phyloP scores from a whole-genome alignment of 2,113 vertebrate genomes.

The Hucho hucho region DNA sequence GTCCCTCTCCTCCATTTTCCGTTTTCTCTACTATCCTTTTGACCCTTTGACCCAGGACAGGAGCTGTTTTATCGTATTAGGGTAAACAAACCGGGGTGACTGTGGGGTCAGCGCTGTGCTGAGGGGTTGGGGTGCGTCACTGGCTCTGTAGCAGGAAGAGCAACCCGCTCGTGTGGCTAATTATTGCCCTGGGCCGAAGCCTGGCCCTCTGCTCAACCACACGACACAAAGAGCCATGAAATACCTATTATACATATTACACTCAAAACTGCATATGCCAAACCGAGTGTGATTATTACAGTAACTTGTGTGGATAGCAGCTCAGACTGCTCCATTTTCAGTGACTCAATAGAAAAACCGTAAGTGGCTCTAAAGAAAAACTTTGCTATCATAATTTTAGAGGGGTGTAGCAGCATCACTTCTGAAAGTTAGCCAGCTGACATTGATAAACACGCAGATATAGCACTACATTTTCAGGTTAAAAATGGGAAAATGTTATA shows the following conservation, averaged over 20 bases:
- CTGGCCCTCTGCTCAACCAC: not conserved
- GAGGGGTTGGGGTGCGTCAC: conserved; percentile 12
- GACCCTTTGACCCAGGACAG: conserved; percentile 26
- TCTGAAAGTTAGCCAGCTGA: too few species aligned
- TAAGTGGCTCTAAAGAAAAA: too few species aligned
- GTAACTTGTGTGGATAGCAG: too few species aligned
- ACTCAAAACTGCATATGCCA: not conserved
- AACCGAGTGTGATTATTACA: not conserved
- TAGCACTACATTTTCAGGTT: too few species aligned
- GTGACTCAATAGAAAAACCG: too few species aligned
- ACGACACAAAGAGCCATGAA: not conserved
- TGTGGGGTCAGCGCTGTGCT: conserved; percentile 33
- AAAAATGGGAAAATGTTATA: too few species aligned
- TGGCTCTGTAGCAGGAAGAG: conserved; percentile 5
- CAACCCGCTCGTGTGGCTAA: conserved; percentile 7
- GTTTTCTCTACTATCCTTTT: not conserved
- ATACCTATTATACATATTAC: not conserved
- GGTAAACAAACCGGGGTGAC: conserved; percentile 28
- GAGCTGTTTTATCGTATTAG: conserved; percentile 29
- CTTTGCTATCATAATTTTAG: too few species aligned
- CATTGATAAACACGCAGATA: too few species aligned
- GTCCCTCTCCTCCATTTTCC: conserved; percentile 23
- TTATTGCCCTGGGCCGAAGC: not conserved
- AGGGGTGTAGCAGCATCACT: too few species aligned
- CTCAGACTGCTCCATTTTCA: too few species aligned